These are phyloP conservation scores for Sinosuthora webbiana DNA, from an alignment of 2,113 vertebrate genomes.

Conservation along the genomic window DNA sequence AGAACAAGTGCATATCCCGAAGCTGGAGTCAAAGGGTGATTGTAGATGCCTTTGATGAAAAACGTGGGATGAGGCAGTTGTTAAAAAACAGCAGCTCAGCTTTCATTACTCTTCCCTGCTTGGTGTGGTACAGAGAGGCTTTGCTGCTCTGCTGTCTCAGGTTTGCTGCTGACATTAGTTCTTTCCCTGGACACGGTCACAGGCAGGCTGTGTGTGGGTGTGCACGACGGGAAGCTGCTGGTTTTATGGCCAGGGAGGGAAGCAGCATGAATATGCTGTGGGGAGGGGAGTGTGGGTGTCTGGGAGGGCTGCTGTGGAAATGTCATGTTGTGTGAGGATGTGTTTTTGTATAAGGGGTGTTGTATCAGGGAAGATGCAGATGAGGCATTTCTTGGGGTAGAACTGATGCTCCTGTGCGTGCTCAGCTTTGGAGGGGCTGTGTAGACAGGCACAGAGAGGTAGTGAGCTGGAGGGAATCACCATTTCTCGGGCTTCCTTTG, in stretches of 20 bases:
- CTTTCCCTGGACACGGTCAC: neutral
- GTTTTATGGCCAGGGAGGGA: neutral
- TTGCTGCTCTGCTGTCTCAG: neutral
- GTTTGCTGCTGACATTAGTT: neutral
- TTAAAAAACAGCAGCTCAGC: neutral
- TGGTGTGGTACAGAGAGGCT: neutral
- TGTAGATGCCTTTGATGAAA: neutral
- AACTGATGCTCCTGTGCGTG: neutral
- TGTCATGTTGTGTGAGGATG: neutral
- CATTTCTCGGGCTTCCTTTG: neutral
- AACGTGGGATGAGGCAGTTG: neutral
- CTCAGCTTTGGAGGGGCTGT: neutral
- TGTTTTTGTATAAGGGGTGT: neutral
- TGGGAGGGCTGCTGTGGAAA: neutral
- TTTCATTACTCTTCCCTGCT: neutral
- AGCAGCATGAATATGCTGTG: neutral
- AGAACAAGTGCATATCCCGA: neutral
- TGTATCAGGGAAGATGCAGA: neutral
- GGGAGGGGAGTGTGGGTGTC: neutral
- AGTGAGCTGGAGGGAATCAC: neutral
- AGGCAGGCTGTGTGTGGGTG: neutral
- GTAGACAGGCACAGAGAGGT: neutral
- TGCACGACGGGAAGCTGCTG: rapidly evolving
- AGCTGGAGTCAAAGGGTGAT: neutral
- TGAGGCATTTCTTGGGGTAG: neutral